These are phyloP conservation scores for Dromiciops gliroides DNA, from an alignment of 2,113 vertebrate genomes.

Conservation along the genomic window DNA sequence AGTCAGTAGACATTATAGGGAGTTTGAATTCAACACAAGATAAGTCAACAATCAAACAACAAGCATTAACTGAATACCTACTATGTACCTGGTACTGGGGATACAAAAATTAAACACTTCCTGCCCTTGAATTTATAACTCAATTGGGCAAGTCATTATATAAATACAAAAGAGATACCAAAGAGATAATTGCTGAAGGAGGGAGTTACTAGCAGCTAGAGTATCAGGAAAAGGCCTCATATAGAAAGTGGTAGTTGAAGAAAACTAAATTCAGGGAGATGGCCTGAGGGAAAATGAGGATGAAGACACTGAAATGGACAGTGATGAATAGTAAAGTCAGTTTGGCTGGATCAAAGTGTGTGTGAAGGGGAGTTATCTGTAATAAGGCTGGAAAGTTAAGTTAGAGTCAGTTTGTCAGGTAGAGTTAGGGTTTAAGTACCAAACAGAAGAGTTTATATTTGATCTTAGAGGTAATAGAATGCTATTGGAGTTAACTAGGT, in stretches of 20 bases:
- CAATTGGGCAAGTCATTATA: background rate
- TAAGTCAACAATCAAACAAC: conserved; percentile 5
- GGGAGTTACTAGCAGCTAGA: background rate
- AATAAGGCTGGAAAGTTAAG: background rate
- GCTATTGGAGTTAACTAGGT: background rate
- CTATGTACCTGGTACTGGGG: background rate
- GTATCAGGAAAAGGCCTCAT: conserved; percentile 14
- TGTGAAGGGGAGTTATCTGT: background rate
- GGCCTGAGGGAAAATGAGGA: background rate
- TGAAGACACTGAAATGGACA: background rate
- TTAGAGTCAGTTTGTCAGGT: background rate
- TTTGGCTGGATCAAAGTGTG: background rate
- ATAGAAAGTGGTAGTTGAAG: conserved; percentile 19
- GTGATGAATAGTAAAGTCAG: background rate
- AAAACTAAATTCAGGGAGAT: background rate
- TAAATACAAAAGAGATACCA: background rate
- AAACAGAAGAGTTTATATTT: background rate
- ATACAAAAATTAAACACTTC: background rate
- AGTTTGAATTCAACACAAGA: background rate
- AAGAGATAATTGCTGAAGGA: background rate
- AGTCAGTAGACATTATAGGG: background rate
- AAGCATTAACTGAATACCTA: conserved; percentile 12
- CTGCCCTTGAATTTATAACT: background rate
- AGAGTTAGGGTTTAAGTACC: background rate
- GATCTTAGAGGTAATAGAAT: background rate